These are phyloP conservation scores for Sanderia malayensis DNA, from an alignment of 30 jellyfish, hydroid and myxozoan genomes.

Conservation along the genomic window DNA sequence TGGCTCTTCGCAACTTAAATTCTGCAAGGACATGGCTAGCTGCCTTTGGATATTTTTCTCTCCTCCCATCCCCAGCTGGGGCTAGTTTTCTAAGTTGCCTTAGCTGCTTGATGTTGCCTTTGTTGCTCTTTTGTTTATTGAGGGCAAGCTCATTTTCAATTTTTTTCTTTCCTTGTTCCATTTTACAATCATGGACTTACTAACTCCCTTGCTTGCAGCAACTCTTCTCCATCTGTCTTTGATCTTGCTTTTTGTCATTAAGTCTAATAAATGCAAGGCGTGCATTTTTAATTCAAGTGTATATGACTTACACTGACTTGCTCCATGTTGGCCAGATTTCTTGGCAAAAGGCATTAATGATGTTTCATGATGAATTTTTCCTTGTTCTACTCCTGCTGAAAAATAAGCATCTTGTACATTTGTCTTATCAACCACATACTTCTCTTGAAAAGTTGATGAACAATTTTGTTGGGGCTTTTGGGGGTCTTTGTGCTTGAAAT, in stretches of 20 bases:
- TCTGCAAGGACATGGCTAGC: slow-evolving; percentile 10
- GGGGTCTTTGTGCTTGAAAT: slow-evolving; percentile 28
- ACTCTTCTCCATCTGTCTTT: slow-evolving; percentile 18
- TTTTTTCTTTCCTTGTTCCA: slow-evolving; percentile 37
- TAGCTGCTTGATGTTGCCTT: slow-evolving; percentile 23
- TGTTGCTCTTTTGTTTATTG: slow-evolving; percentile 19
- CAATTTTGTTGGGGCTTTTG: slow-evolving; percentile 13
- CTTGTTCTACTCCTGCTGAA: not conserved
- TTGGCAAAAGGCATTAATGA: slow-evolving; percentile 5
- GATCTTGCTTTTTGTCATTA: slow-evolving; percentile 17
- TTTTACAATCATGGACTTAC: slow-evolving; percentile 31
- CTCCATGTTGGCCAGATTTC: slow-evolving; percentile 22
- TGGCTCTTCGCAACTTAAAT: slow-evolving; percentile 12
- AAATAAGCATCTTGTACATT: not conserved
- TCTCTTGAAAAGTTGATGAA: slow-evolving; percentile 26
- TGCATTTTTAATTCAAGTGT: slow-evolving; percentile 29
- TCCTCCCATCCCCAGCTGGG: not conserved
- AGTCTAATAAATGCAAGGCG: slow-evolving; percentile 22
- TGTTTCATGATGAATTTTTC: not conserved
- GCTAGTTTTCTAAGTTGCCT: slow-evolving; percentile 2
- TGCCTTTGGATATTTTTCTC: slow-evolving; percentile 12
- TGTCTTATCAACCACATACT: slow-evolving; percentile 14
- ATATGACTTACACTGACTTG: slow-evolving; percentile 24
- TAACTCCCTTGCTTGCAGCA: slow-evolving; percentile 39
- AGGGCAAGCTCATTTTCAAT: slow-evolving; percentile 30